Conservation (phyloP, 64 coral and sea anemone genomes). For the Orbicella faveolata region DNA sequence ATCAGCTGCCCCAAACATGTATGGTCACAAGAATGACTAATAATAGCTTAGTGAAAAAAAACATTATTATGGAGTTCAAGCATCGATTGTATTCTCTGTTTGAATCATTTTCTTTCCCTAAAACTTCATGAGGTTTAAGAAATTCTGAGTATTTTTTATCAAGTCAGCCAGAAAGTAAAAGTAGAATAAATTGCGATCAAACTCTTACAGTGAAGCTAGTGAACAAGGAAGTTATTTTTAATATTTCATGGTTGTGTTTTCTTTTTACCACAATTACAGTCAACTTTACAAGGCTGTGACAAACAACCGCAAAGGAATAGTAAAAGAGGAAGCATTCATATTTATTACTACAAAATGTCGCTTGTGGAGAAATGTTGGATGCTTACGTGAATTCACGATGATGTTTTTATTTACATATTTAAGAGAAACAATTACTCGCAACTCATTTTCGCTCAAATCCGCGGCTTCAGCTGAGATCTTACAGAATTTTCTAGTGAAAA, state of each 20-base stretch:
- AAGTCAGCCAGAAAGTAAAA: too few relatives aligned
- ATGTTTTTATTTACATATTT: too few relatives aligned
- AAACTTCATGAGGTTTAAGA: too few relatives aligned
- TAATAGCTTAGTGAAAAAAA: background rate
- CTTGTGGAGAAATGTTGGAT: background rate
- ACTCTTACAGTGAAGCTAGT: background rate
- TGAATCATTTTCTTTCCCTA: background rate
- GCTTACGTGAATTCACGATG: background rate
- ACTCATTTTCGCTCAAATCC: too few relatives aligned
- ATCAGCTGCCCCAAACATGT: background rate
- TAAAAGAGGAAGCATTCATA: background rate
- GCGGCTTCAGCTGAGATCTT: too few relatives aligned
- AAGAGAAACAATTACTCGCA: too few relatives aligned
- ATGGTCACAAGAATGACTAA: background rate
- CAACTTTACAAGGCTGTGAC: background rate
- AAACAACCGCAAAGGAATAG: background rate
- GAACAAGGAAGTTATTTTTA: background rate
- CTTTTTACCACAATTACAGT: background rate
- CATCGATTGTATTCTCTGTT: background rate
- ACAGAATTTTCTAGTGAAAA: too few relatives aligned
- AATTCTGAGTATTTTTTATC: background rate
- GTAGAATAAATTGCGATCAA: background rate
- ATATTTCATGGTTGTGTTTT: background rate
- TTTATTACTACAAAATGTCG: background rate
- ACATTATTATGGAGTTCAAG: background rate